A percentile compares a stretch with the other conserved stretches of the same genome.
phyloP scores from a whole-genome alignment of 2,113 vertebrate species.

The Halichoeres trimaculatus region DNA sequence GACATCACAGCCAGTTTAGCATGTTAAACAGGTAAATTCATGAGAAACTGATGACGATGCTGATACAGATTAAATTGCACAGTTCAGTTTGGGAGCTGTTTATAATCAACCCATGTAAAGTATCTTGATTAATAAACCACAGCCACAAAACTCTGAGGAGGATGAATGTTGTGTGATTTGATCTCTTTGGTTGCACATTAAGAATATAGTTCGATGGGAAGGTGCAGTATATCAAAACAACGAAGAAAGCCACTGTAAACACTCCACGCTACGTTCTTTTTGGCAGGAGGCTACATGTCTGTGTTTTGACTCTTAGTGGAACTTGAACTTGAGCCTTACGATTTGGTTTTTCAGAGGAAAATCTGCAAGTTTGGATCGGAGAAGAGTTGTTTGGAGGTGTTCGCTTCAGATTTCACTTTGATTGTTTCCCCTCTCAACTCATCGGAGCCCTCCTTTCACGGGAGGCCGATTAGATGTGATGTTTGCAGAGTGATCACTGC shows the following conservation, averaged over 20 bases:
- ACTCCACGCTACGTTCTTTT: background rate
- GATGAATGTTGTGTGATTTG: slow-evolving; percentile 4
- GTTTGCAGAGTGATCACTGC: slow-evolving; percentile 57
- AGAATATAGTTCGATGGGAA: slow-evolving; percentile 13
- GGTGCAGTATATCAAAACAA: background rate
- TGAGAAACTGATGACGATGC: background rate
- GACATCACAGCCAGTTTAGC: background rate
- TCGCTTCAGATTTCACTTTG: slow-evolving; percentile 68
- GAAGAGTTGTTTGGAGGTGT: slow-evolving; percentile 52
- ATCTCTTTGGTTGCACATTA: slow-evolving; percentile 7
- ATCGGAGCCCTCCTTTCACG: slow-evolving; percentile 31
- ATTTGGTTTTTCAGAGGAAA: slow-evolving; percentile 21
- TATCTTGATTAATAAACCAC: background rate
- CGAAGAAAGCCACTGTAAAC: slow-evolving; percentile 11
- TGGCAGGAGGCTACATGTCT: slow-evolving; percentile 15
- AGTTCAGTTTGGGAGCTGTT: too few species aligned
- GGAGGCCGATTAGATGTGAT: slow-evolving; percentile 30
- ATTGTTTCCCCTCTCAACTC: slow-evolving; percentile 56
- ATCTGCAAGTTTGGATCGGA: slow-evolving; percentile 18
- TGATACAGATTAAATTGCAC: too few species aligned
- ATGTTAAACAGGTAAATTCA: background rate
- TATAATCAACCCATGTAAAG: background rate
- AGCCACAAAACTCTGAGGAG: background rate
- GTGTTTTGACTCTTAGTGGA: slow-evolving; percentile 3
- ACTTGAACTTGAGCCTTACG: slow-evolving; percentile 20